Evolutionary conservation across 2,113 vertebrate genomes (phyloP), one percentile per base, ranked within the genome.

Genomic region (Bufo gargarizans): DNA sequence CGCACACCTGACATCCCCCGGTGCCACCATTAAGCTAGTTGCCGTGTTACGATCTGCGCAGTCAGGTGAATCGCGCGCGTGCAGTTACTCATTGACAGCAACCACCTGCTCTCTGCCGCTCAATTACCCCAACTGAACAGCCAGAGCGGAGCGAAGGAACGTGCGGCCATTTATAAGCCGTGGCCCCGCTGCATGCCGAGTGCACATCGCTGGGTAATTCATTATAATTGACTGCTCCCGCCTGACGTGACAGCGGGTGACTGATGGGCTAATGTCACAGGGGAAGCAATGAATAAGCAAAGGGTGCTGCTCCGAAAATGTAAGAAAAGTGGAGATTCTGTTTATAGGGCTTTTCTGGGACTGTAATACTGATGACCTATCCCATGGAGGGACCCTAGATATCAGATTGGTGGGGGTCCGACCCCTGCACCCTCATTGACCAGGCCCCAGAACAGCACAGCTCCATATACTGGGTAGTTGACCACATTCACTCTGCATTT

Each of bases 51-150:
- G 45, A 19, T 49, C 10, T 69, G 81, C 53, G 63, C 81, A 83
- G 45, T n/a, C 19, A 22, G 63, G 61, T 83, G 81, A 83, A 2
- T 53, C 63, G 56, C 19, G n/a, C 67, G 67, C 49, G 50, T 12
- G 50, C 83, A 56, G n/a, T 85, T 85, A 72, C 53, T 72, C 83
- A 58, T 19, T 58, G 83, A 72, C 83, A 56, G 67, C 49, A 22
- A 74, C 47, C 67, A 58, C 83, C 83, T 85, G 83, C 83, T 55
- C 47, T 17, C 20, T 72, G 67, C 22, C 47, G 71, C 43, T 79
- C 82, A 85, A 82, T 82, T 82, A 82, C 79, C 79, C 58, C 58
- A 45, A 63, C 8, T 13, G 7, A 80, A 59, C 55, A 20, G 78
- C 55, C 55, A 49, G 67, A 71, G 50, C 76, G 13, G 7, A 77